Base-by-base conservation (phyloP, 2,113 vertebrate species). In the Grammomys dolichurus region DNA sequence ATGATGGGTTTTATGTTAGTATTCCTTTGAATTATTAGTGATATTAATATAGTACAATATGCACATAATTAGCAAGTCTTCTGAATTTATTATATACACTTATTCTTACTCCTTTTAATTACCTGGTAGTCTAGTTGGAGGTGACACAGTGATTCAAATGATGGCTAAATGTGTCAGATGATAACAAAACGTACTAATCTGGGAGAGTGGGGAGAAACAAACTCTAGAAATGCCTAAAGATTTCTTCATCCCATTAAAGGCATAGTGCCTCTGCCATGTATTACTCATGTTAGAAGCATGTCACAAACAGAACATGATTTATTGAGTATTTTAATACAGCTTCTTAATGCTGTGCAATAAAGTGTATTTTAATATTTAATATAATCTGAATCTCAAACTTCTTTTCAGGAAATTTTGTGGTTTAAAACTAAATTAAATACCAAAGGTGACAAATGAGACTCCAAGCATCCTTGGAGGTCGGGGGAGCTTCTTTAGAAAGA, bases 311-410 rank as follows among this genome's bases (percentile, higher is more conserved):
- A 95, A 69, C 89, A 60, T 97, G 93, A 97, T 96, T 97, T 97
- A 96, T 87, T 87, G 90, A 76, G 92, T 80, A 86, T 95, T 97
- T 97, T 96, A 97, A 96, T 95, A 78, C 80, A 91, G 95, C 48
- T 82, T 89, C 90, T 87, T 97, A 97, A 97, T 97, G 93, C 63
- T 97, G 95, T 80, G 67, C 88, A 95, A 96, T 96, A 95, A 95
- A 97, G 72, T 90, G 12, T 48, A 46, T 76, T 96, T 97, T 97
- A 97, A 97, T 96, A 97, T 97, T 97, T 97, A 97, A 97, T 95
- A 93, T 46, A 88, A 97, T 87, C 96, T 90, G 88, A 90, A 95
- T 93, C 93, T 95, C 56, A 43, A 95, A 95, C 56, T 72, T 96
- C 89, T 92, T 96, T 95, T 84, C 69, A 89, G 93, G 89, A 92